Base-by-base conservation (phyloP, 2,797 vertebrate species). In the Vultur gryphus region DNA sequence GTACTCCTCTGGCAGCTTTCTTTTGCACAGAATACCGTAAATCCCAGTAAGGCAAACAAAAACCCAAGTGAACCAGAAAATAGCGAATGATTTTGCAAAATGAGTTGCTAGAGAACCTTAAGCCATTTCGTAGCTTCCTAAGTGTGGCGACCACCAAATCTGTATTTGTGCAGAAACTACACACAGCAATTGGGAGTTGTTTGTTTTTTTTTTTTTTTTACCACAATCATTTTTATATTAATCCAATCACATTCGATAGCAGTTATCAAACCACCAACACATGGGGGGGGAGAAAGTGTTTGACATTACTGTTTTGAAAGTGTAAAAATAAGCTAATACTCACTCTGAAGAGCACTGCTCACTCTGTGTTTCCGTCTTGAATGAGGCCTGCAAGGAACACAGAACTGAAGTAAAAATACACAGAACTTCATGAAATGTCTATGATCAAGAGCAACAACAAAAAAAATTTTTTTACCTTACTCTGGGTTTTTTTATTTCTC, bases 321-420 rank as follows among this genome's bases (percentile, higher is more conserved):
- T 8, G 24, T 66, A 66, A 84, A 79, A 84, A 33, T 31, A 57
- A 49, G 48, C 28, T 73, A 35, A 83, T 58, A 96, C 97, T 97
- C 75, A 97, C 97, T 86, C 43, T 7, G 85, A 89, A 93, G 49
- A 90, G 1, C 29, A 41, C 10, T 51, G 4, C 1, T 58, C 9
- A 2, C 29, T 44, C 9, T 33, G 5, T 3, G 13, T 39, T 58
- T 85, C 55, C 0, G 3, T 83, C 4, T 4, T 46, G 44, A 75
- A 35, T 0, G 4, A 69, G 4, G 59, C 87, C 97, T 97, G 80
- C 28, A 93, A 92, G 31, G 35, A 85, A 90, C 15, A 79, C 5
- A 87, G 21, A 89, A 73, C 6, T 69, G 13, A 23, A 85, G 67
- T 94, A 79, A 92, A 87, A 58, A 58, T 9, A 67, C 24, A n/a